Conservation (phyloP, 2,888 invertebrate genomes). For the Cylloceria caligata region DNA sequence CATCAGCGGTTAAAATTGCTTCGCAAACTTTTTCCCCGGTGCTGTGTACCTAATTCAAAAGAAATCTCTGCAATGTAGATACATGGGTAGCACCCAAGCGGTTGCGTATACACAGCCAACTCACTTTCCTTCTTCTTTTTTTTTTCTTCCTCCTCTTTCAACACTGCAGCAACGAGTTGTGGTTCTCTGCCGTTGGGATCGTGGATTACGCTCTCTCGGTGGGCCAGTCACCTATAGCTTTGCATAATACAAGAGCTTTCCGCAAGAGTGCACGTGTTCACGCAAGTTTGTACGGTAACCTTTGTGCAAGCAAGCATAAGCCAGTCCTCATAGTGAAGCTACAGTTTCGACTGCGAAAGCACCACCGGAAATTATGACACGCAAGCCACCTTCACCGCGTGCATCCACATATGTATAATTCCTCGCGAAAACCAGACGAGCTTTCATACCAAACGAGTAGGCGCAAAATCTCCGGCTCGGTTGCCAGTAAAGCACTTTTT, state of each 20-base stretch:
- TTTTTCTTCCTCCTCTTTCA: slow-evolving; percentile 16
- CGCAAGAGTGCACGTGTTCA: slow-evolving; percentile 7
- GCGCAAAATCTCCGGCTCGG: background rate
- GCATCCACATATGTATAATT: slow-evolving; percentile 11
- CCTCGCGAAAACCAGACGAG: background rate
- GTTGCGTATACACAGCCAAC: slow-evolving; percentile 39
- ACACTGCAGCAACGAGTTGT: slow-evolving; percentile 24
- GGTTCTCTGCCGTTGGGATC: slow-evolving; percentile 2
- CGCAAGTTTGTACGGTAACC: slow-evolving; percentile 27
- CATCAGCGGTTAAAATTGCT: slow-evolving; percentile 68
- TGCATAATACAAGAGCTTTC: slow-evolving; percentile 52
- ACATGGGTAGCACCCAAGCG: slow-evolving; percentile 36
- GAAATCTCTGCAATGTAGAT: slow-evolving; percentile 66
- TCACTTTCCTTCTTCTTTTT: slow-evolving; percentile 22
- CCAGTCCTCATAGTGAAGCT: slow-evolving; percentile 3
- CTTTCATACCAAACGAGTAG: slow-evolving; percentile 4
- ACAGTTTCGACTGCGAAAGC: background rate
- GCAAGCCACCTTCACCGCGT: background rate
- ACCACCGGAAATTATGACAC: slow-evolving; percentile 4
- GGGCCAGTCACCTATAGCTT: slow-evolving; percentile 48
- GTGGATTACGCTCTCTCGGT: slow-evolving; percentile 11
- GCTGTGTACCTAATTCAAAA: slow-evolving; percentile 63
- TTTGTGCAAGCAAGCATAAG: slow-evolving; percentile 18
- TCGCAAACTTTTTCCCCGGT: slow-evolving; percentile 63
- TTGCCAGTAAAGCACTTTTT: background rate